Evolutionary conservation across 2,797 vertebrate species (phyloP).

Genomic region (Allobates femoralis): DNA sequence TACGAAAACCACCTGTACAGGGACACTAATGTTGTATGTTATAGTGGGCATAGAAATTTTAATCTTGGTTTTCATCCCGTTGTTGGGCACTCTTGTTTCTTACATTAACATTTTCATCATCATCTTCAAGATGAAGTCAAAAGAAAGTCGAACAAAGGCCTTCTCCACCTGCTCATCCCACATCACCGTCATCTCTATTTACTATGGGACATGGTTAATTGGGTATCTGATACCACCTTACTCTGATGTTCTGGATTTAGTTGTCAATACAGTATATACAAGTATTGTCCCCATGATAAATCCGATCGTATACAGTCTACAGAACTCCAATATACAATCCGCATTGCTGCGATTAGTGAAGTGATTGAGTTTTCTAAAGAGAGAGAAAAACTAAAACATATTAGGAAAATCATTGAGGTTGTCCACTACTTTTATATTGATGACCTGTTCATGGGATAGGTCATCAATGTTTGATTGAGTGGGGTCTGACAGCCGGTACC

Average conservation of each 20-base stretch:
- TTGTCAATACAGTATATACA: neutral
- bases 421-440: no score
- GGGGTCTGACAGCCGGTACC: no score
- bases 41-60: neutral
- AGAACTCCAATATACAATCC: neutral
- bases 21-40: neutral
- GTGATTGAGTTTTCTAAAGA: neutral
- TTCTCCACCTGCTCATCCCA: constrained; percentile 9
- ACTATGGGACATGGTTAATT: neutral
- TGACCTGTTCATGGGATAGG: no score
- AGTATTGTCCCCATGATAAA: neutral
- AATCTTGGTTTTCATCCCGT: neutral
- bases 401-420: no score
- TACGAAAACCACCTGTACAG: neutral
- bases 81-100: neutral
- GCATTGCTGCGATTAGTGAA: neutral
- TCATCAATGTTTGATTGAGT: no score
- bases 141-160: constrained; percentile 3
- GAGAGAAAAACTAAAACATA: no score
- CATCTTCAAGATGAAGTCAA: neutral
- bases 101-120: neutral
- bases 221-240: neutral
- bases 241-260: neutral
- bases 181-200: neutral
- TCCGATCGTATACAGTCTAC: neutral